These are phyloP conservation scores for Eledona agricola DNA, from an alignment of 2,888 invertebrate species.

Conservation along the genomic window DNA sequence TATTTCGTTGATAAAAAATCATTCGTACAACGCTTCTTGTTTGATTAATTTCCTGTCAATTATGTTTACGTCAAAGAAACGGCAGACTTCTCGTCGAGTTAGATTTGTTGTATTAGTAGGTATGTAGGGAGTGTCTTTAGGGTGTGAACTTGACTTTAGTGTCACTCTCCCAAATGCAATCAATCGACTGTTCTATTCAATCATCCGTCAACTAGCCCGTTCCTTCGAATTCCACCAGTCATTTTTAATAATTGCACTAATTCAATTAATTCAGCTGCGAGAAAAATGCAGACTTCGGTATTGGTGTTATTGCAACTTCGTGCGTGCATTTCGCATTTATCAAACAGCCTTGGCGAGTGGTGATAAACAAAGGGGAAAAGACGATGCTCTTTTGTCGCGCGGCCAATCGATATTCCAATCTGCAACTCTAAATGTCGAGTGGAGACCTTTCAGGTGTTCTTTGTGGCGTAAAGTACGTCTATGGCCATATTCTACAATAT, in stretches of 20 bases:
- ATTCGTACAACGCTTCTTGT: too few species aligned
- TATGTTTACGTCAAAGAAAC: conserved; percentile 1
- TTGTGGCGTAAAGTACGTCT: conserved; percentile 27
- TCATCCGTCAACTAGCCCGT: too few species aligned
- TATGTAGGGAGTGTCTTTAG: conserved; percentile 12
- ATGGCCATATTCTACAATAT: too few species aligned
- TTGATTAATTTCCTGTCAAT: conserved; percentile 14
- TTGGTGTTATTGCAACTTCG: too few species aligned
- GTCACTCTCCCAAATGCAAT: conserved; percentile 13
- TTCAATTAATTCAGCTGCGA: too few species aligned
- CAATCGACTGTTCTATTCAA: too few species aligned
- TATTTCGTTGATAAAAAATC: conserved; percentile 6
- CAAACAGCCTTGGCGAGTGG: too few species aligned
- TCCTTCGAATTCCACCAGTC: too few species aligned
- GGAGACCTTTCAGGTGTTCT: conserved; percentile 41
- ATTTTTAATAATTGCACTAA: too few species aligned
- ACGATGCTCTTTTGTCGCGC: conserved; percentile 39
- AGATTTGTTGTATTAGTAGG: too few species aligned
- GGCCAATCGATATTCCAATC: conserved; percentile 42
- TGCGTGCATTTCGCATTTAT: too few species aligned
- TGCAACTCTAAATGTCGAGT: conserved; percentile 41
- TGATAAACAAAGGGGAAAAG: conserved; percentile 41
- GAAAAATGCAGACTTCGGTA: too few species aligned
- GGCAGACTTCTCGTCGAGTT: conserved; percentile 5
- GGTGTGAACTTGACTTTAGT: conserved; percentile 21